Percentiles rank a stretch among this genome's conserved stretches.
Conservation (phyloP, 1,140 invertebrate genomes). For the Chlorops oryzae region DNA sequence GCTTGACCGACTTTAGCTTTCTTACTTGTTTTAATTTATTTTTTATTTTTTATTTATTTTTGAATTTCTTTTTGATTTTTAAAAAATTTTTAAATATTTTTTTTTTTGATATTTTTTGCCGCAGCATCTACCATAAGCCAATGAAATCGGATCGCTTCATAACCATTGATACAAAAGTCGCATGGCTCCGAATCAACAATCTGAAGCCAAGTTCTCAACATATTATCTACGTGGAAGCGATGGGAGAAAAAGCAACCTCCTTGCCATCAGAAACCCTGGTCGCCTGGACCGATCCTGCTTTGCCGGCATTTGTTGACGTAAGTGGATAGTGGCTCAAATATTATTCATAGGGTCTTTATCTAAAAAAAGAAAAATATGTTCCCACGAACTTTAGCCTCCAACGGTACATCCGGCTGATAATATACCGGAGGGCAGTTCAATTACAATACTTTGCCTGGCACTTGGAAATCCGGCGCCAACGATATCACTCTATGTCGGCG, state of each 20-base stretch:
- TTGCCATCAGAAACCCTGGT: constrained; percentile 70
- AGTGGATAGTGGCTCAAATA: constrained; percentile 17
- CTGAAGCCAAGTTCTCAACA: constrained; percentile 71
- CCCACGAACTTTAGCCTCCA: constrained; percentile 54
- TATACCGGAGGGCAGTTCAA: constrained; percentile 72
- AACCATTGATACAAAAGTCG: constrained; percentile 57
- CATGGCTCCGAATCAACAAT: constrained; percentile 62
- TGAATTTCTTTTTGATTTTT: no score
- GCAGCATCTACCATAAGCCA: constrained; percentile 62
- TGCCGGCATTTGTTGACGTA: constrained; percentile 78
- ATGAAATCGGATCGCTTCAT: constrained; percentile 56
- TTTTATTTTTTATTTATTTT: no score
- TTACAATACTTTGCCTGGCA: constrained; percentile 77
- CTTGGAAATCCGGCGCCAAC: constrained; percentile 76
- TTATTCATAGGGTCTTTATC: not conserved
- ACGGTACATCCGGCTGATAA: constrained; percentile 74
- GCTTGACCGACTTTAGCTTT: no score
- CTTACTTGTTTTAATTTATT: no score
- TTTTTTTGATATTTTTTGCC: no score
- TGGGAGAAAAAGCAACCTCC: constrained; percentile 61
- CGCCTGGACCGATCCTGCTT: constrained; percentile 79
- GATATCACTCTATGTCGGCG: constrained; percentile 65
- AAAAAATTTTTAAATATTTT: no score
- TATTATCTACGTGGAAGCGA: constrained; percentile 65
- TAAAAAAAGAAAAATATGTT: no score